Percentiles rank a stretch among this genome's conserved stretches.
These are phyloP conservation scores for Hemicordylus capensis DNA, from an alignment of 2,113 vertebrate genomes.

Conservation along the genomic window DNA sequence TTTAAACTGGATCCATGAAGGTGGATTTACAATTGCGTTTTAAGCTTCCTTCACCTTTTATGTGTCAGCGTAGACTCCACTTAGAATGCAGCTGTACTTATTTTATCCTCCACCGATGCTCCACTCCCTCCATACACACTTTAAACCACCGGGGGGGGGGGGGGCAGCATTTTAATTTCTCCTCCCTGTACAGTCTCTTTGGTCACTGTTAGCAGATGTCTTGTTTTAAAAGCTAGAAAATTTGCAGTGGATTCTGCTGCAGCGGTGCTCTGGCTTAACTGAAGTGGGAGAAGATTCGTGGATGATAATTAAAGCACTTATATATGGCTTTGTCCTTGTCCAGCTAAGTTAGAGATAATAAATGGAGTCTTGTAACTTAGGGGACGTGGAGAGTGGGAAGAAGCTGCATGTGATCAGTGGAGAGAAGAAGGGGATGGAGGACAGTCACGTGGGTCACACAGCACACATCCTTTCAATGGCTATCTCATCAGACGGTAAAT, in stretches of 20 bases:
- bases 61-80: no score
- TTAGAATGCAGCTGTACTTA: no score
- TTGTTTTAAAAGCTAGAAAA: background rate
- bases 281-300: background rate
- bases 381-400: conserved; percentile 89
- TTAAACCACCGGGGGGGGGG: no score
- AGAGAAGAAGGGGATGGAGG: conserved; percentile 84
- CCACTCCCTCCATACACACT: background rate
- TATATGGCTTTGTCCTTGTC: background rate
- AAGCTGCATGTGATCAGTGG: conserved; percentile 85
- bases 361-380: conserved; percentile 56
- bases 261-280: background rate
- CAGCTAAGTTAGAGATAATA: background rate
- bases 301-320: background rate
- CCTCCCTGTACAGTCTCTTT: background rate
- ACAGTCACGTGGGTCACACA: conserved; percentile 82
- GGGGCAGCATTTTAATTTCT: background rate
- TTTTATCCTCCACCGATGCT: background rate
- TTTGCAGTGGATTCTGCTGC: background rate
- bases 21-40: background rate
- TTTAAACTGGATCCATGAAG: no score
- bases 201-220: background rate
- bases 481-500: conserved; percentile 94
- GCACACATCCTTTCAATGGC: conserved; percentile 90
- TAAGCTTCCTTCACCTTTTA: background rate